A percentile compares a stretch with the other conserved stretches of the same genome.
These are phyloP conservation scores for Cynopterus sphinx DNA, from an alignment of 2,797 vertebrate genomes.

Conservation along the genomic window DNA sequence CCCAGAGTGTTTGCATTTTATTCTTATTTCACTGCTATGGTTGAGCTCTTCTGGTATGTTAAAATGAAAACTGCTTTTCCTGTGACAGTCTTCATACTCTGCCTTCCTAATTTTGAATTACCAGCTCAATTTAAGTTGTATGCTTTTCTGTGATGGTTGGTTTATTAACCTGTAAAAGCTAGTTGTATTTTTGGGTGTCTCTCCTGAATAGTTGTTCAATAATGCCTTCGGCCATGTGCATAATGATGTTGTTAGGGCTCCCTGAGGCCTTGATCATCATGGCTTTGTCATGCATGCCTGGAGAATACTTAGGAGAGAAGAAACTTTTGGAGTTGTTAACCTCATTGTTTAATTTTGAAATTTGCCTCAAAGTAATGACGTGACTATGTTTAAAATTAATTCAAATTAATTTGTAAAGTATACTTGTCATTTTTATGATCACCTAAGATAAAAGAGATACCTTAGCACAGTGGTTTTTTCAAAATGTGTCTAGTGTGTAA, in stretches of 20 bases:
- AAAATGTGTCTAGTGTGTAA: not conserved
- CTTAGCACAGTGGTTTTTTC: not conserved
- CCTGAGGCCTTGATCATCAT: not conserved
- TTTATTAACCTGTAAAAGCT: constrained; percentile 69
- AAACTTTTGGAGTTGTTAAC: constrained; percentile 34
- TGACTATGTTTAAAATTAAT: constrained; percentile 41
- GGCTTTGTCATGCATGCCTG: not conserved
- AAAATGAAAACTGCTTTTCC: constrained; percentile 61
- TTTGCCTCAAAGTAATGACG: constrained; percentile 13
- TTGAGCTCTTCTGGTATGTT: constrained; percentile 67
- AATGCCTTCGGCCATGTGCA: not conserved
- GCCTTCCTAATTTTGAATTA: constrained; percentile 61
- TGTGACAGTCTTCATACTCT: constrained; percentile 35
- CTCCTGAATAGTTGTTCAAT: not conserved
- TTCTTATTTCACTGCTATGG: constrained; percentile 60
- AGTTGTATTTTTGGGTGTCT: constrained; percentile 30
- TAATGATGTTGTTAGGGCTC: constrained; percentile 11
- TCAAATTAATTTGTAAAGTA: constrained; percentile 6
- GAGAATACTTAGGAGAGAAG: constrained; percentile 25
- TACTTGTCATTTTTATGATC: constrained; percentile 41
- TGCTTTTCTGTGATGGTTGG: constrained; percentile 69
- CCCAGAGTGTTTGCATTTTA: constrained; percentile 75
- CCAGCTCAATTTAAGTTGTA: constrained; percentile 64
- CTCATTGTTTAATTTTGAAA: constrained; percentile 45
- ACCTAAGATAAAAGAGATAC: not conserved